A percentile compares a stretch with the other conserved stretches of the same genome.
Conservation (phyloP, 1,140 invertebrate genomes). For the Apocrypta bakeri region DNA sequence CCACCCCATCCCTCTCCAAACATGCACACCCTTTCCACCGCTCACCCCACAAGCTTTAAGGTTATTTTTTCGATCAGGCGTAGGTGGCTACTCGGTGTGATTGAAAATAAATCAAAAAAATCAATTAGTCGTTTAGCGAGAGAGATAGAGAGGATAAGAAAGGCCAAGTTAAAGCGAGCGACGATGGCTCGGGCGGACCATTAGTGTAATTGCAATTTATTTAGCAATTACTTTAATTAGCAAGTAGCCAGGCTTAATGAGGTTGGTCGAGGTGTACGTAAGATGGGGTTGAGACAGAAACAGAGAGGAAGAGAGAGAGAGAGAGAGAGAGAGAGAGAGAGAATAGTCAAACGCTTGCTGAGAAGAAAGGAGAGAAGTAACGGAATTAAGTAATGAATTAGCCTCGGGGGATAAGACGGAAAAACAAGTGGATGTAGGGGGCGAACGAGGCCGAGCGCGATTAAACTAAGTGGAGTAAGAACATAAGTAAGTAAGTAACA, state of each 20-base stretch:
- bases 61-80: conserved; percentile 35
- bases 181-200: conserved; percentile 61
- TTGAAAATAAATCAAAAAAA: conserved; percentile 51
- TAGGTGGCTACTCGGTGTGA: conserved; percentile 39
- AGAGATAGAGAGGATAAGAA: conserved; percentile 12
- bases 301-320: conserved; percentile 12
- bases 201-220: conserved; percentile 75
- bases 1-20: no score
- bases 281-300: conserved; percentile 47
- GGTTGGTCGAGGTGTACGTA: conserved; percentile 51
- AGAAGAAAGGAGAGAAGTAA: conserved; percentile 61
- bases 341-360: conserved; percentile 54
- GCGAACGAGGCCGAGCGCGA: conserved; percentile 60
- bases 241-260: conserved; percentile 61
- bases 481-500: conserved; percentile 70
- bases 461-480: conserved; percentile 74
- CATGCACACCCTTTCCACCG: no score
- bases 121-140: conserved; percentile 43
- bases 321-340: not conserved
- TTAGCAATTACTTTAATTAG: conserved; percentile 75
- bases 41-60: not conserved
- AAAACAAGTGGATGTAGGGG: conserved; percentile 72
- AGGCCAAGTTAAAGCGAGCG: conserved; percentile 20
- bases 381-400: conserved; percentile 75
- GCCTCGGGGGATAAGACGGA: conserved; percentile 71